phyloP scores from a whole-genome alignment of 2,888 invertebrate species.

The Drosophila kanekoi region DNA sequence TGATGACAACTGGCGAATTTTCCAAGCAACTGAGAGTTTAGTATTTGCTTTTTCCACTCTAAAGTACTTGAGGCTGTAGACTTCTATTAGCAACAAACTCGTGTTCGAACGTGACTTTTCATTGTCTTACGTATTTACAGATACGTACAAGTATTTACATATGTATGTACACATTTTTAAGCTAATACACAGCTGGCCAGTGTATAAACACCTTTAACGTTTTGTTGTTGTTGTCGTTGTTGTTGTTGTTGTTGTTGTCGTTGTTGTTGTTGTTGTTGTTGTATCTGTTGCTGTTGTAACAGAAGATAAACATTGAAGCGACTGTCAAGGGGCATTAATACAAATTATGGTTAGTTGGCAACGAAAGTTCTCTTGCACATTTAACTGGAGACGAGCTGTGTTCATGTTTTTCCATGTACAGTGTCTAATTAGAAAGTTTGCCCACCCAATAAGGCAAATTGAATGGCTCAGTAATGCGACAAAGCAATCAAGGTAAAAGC shows the following conservation, averaged over 20 bases:
- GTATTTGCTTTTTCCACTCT: constrained; percentile 17
- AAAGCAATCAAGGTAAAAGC: constrained; percentile 42
- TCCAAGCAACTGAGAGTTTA: not conserved
- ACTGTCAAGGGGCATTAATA: constrained; percentile 33
- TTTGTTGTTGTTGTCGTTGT: constrained; percentile 21
- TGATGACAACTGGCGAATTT: not conserved
- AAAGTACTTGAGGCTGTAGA: not conserved
- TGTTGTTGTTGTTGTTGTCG: constrained; percentile 26
- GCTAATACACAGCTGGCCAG: constrained; percentile 23
- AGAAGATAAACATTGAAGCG: constrained; percentile 41
- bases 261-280: too few species aligned
- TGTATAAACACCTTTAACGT: constrained; percentile 29
- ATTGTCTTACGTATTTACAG: constrained; percentile 5
- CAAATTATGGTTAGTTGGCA: constrained; percentile 15
- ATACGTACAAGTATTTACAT: not conserved
- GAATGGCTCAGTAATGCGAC: constrained; percentile 44
- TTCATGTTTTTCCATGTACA: constrained; percentile 18
- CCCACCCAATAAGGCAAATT: constrained; percentile 61
- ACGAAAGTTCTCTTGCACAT: constrained; percentile 30
- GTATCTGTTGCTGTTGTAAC: too few species aligned
- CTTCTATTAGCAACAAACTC: constrained; percentile 3
- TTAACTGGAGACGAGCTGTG: constrained; percentile 7
- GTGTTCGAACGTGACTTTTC: constrained; percentile 21
- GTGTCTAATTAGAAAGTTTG: constrained; percentile 73
- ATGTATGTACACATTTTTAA: not conserved